These are phyloP conservation scores for Drosophila ambigua DNA, from an alignment of 1,140 invertebrate species.

Conservation along the genomic window DNA sequence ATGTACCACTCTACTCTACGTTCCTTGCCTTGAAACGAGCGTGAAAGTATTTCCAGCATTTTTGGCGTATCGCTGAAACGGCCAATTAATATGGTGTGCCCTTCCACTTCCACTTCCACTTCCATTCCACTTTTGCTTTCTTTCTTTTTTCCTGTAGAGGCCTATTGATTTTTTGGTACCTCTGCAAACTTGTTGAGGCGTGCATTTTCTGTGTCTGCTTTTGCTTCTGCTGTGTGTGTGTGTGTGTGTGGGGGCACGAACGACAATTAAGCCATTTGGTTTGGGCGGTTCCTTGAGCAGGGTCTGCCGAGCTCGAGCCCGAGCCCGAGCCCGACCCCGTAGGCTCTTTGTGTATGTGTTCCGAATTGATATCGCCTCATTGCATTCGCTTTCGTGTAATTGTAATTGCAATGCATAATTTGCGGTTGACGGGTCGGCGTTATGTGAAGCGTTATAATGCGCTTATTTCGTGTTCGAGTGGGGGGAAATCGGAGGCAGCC, in stretches of 20 bases:
- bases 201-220: slow-evolving; percentile 15
- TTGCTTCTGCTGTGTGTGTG: background rate
- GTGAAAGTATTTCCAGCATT: slow-evolving; percentile 77
- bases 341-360: background rate
- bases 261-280: slow-evolving; percentile 72
- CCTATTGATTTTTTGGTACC: slow-evolving; percentile 72
- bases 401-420: slow-evolving; percentile 79
- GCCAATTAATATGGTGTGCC: slow-evolving; percentile 69
- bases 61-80: slow-evolving; percentile 65
- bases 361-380: slow-evolving; percentile 70
- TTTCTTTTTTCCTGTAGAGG: slow-evolving; percentile 1
- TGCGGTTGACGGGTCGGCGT: slow-evolving; percentile 45
- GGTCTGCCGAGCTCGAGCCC: background rate
- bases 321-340: background rate
- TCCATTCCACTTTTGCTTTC: background rate
- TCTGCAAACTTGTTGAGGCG: slow-evolving; percentile 64
- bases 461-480: slow-evolving; percentile 49
- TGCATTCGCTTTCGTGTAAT: slow-evolving; percentile 61
- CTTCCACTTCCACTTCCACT: background rate
- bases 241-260: slow-evolving; percentile 13
- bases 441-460: slow-evolving; percentile 76
- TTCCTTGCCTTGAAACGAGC: slow-evolving; percentile 66
- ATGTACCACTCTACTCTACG: slow-evolving; percentile 1
- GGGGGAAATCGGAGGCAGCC: slow-evolving; percentile 42
- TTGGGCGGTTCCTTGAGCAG: background rate